Evolutionary conservation across 2,797 vertebrate genomes (phyloP), one percentile per base, ranked within the genome.

Genomic region (Macroramphosus scolopax): DNA sequence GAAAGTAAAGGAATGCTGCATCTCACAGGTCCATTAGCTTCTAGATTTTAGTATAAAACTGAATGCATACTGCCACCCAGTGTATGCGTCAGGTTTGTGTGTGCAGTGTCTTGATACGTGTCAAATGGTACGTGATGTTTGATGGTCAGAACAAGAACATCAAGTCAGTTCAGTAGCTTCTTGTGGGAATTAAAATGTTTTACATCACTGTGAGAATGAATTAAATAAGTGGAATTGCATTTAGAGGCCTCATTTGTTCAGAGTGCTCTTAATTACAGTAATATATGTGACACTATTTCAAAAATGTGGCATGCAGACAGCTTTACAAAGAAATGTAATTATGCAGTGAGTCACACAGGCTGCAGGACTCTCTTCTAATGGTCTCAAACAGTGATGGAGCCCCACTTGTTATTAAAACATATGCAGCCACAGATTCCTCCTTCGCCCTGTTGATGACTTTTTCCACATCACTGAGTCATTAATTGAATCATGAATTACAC

Each of bases 51-150:
- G 30, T 13, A 10, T 44, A 53, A 65, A 62, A 64, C 32, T 80
- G 71, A 80, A 69, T 41, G 10, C 39, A 78, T 14, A 83, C 80
- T 85, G 87, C 84, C 87, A 71, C 82, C 87, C 58, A 86, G 84
- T 85, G 87, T 50, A 58, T 9, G 57, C 55, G 62, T 50, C 63
- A 64, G 49, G 61, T 69, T 53, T 52, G 16, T 52, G 34, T 13
- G 48, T n/a, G n/a, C n/a, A n/a, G n/a, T n/a, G n/a, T n/a, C n/a
- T n/a, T n/a, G n/a, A n/a, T n/a, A n/a, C n/a, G n/a, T n/a, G n/a
- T n/a, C n/a, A n/a, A n/a, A n/a, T n/a, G n/a, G n/a, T n/a, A n/a
- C n/a, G n/a, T n/a, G n/a, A n/a, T n/a, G n/a, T n/a, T n/a, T n/a
- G n/a, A n/a, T n/a, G n/a, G n/a, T n/a, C n/a, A n/a, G n/a, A n/a